Percentiles rank a stretch among this genome's conserved stretches.
phyloP scores from a whole-genome alignment of 2,888 invertebrate genomes.

The Caenorhabditis uteleia region DNA sequence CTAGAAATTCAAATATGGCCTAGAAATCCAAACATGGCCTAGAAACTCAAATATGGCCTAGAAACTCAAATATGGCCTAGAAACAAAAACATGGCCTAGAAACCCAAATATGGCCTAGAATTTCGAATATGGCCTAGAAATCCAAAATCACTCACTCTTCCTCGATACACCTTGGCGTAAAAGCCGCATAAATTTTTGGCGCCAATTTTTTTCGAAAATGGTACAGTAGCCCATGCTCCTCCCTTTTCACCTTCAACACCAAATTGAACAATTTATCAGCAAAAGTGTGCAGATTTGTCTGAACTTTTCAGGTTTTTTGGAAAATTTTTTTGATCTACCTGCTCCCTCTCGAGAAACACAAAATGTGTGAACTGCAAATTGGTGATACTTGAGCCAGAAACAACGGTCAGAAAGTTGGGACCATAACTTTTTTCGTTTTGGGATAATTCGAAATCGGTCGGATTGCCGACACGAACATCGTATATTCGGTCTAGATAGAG shows the following conservation, averaged over 20 bases:
- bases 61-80: background rate
- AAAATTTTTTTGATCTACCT: constrained; percentile 4
- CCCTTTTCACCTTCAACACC: constrained; percentile 35
- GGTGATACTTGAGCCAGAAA: constrained; percentile 20
- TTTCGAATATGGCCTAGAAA: background rate
- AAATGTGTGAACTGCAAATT: constrained; percentile 52
- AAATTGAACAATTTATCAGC: constrained; percentile 37
- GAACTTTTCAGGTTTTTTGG: constrained; percentile 1
- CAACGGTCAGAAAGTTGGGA: constrained; percentile 8
- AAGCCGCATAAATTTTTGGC: constrained; percentile 43
- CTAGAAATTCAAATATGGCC: no score
- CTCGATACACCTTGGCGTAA: constrained; percentile 33
- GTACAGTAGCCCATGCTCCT: constrained; percentile 56
- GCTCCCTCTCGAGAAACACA: constrained; percentile 24
- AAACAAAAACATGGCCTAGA: no score
- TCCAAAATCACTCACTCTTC: constrained; percentile 24
- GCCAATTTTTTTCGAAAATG: constrained; percentile 53
- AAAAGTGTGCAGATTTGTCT: constrained; percentile 26
- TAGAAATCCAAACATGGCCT: background rate
- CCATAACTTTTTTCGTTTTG: background rate
- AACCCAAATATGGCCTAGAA: background rate
- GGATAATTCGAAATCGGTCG: constrained; percentile 26
- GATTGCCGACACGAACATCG: constrained; percentile 33
- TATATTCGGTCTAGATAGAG: constrained; percentile 28
- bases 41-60: background rate